Evolutionary conservation across 2,797 vertebrate species (phyloP).

Genomic region (Anguilla megastoma): DNA sequence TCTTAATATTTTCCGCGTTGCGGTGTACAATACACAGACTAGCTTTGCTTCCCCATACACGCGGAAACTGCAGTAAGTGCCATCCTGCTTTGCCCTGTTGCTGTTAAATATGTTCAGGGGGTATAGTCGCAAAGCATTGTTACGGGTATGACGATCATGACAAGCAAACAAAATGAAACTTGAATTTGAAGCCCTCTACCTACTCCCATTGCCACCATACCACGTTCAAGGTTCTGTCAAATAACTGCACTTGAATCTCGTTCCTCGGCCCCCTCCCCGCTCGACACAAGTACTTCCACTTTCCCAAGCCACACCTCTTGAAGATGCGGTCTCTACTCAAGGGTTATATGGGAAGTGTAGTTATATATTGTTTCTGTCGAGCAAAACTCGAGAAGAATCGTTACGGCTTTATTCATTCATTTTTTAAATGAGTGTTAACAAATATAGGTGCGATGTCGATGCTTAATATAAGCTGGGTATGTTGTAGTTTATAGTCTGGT

Average conservation of each 20-base stretch:
- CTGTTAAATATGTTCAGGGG: constrained; percentile 54
- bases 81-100: constrained; percentile 76
- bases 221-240: constrained; percentile 61
- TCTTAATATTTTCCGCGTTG: constrained; percentile 67
- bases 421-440: background rate
- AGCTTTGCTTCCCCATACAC: constrained; percentile 51
- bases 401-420: background rate
- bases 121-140: constrained; percentile 50
- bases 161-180: constrained; percentile 48
- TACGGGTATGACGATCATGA: constrained; percentile 42
- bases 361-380: constrained; percentile 35
- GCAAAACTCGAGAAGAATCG: background rate
- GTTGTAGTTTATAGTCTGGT: background rate
- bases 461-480: background rate
- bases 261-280: background rate
- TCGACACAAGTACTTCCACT: constrained; percentile 52
- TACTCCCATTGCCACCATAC: constrained; percentile 25
- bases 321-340: constrained; percentile 56
- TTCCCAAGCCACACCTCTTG: constrained; percentile 68
- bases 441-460: background rate
- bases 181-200: constrained; percentile 46
- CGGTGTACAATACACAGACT: constrained; percentile 54
- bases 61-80: constrained; percentile 54
- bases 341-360: constrained; percentile 68
- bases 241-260: constrained; percentile 58